phyloP scores from a whole-genome alignment of 1,140 invertebrate genomes.

The Ridgeia piscesae region DNA sequence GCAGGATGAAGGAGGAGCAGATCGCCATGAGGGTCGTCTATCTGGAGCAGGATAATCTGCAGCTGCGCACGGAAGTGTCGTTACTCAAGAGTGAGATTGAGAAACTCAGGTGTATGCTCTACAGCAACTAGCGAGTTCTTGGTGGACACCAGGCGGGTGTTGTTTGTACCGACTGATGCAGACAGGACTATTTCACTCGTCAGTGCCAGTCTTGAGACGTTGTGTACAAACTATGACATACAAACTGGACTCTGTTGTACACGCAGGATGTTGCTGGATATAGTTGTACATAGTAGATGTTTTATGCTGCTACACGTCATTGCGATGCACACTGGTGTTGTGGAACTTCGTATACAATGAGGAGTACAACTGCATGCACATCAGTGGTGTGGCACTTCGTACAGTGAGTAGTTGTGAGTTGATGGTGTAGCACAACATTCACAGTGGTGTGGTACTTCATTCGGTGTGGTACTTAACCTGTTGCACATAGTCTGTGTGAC shows the following conservation, averaged over 20 bases:
- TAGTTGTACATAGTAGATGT: background rate
- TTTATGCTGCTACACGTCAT: background rate
- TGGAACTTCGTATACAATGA: background rate
- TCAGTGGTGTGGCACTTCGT: too few species aligned
- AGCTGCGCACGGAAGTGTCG: slow-evolving; percentile 67
- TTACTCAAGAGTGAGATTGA: slow-evolving; percentile 65
- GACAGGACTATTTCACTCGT: background rate
- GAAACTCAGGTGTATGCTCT: slow-evolving; percentile 52
- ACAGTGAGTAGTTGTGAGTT: too few species aligned
- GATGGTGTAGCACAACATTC: too few species aligned
- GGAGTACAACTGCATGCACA: too few species aligned
- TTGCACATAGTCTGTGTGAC: too few species aligned
- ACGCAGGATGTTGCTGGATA: background rate
- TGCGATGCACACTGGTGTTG: background rate
- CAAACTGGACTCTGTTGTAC: background rate
- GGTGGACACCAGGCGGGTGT: background rate
- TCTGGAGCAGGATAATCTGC: slow-evolving; percentile 78
- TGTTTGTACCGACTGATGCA: background rate
- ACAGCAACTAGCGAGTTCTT: slow-evolving; percentile 31
- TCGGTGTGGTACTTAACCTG: too few species aligned
- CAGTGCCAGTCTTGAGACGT: background rate
- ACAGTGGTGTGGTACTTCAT: too few species aligned
- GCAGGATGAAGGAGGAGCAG: slow-evolving; percentile 71
- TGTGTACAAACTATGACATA: background rate
- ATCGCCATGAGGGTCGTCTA: slow-evolving; percentile 84